Conservation (phyloP, 2,113 vertebrate genomes). For the Ammodytes marinus region DNA sequence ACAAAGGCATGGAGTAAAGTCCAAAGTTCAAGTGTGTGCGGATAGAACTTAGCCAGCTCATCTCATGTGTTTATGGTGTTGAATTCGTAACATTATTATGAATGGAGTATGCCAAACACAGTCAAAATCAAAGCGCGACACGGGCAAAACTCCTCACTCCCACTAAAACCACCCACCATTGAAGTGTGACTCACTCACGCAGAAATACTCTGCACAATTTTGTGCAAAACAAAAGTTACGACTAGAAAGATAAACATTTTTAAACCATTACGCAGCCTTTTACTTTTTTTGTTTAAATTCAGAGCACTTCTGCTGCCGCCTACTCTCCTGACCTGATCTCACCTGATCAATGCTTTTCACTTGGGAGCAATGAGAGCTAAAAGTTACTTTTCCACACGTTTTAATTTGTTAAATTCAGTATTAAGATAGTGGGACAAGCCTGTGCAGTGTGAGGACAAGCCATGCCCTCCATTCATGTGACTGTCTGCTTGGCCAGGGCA, state of each 20-base stretch:
- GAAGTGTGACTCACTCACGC: constrained; percentile 13
- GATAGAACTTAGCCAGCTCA: background rate
- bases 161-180: background rate
- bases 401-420: background rate
- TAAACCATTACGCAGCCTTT: background rate
- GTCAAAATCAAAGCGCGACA: background rate
- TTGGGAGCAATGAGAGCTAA: background rate
- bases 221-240: background rate
- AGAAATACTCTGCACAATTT: background rate
- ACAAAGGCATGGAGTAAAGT: background rate
- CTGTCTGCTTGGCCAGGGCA: background rate
- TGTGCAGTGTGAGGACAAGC: background rate
- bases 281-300: background rate
- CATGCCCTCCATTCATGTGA: background rate
- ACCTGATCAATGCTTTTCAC: background rate
- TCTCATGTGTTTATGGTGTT: background rate
- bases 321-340: background rate
- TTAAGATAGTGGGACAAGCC: background rate
- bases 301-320: background rate
- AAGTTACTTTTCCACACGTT: background rate
- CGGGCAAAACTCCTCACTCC: background rate
- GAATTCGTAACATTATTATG: background rate
- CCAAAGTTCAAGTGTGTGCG: background rate
- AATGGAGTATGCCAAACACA: background rate
- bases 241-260: background rate